Evolutionary conservation across 2,113 vertebrate species (phyloP).

Genomic region (Melanocharis versteri): DNA sequence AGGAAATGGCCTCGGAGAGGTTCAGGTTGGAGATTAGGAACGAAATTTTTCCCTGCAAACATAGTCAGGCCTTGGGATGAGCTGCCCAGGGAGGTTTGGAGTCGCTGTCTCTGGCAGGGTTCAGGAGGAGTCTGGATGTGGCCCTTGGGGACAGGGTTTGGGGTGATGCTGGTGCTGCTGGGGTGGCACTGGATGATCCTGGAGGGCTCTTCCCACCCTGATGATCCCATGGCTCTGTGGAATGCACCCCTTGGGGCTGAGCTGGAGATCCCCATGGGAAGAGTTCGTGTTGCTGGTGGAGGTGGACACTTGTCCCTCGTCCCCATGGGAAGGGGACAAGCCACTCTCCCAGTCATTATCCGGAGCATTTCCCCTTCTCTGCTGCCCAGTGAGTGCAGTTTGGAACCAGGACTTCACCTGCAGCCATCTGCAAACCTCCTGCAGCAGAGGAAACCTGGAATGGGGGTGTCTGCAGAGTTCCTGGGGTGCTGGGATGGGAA

Average conservation of each 20-base stretch:
- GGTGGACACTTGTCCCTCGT: neutral
- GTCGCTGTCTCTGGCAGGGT: neutral
- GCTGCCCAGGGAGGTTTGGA: neutral
- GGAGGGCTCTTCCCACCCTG: rapidly evolving
- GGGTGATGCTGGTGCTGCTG: neutral
- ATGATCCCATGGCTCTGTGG: neutral
- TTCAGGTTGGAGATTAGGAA: rapidly evolving
- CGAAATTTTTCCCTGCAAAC: neutral
- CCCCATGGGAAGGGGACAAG: neutral
- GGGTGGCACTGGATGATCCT: neutral
- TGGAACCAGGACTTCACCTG: neutral
- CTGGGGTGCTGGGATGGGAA: rapidly evolving
- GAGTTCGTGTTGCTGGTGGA: neutral
- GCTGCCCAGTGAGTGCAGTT: neutral
- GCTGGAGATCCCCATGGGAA: neutral
- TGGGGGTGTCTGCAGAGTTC: neutral
- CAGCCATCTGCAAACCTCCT: rapidly evolving
- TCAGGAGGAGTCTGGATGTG: neutral
- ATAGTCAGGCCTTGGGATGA: neutral
- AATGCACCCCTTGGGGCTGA: neutral
- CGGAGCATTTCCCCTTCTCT: neutral
- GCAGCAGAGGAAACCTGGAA: neutral
- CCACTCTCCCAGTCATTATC: neutral
- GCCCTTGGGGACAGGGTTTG: neutral
- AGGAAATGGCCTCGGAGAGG: neutral